Evolutionary conservation across 2,113 vertebrate species (phyloP).

Genomic region (Dasyornis broadbenti): DNA sequence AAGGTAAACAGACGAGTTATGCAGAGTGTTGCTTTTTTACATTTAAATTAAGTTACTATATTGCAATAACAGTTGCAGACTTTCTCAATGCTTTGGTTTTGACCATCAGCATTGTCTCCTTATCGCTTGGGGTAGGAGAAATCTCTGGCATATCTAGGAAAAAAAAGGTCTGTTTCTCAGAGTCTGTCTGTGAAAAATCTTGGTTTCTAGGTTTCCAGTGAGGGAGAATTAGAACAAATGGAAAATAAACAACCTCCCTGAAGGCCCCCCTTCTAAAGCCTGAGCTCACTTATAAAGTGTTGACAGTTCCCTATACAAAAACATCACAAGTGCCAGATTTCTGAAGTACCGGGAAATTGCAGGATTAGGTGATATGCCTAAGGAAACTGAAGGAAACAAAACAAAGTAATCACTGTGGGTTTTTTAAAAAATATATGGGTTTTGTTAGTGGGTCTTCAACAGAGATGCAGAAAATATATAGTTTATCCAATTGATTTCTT

Average conservation of each 20-base stretch:
- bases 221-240: not conserved
- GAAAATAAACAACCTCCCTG: not conserved
- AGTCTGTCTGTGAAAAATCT: not conserved
- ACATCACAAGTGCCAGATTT: not conserved
- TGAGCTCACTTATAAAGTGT: not conserved
- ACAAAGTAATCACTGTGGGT: not conserved
- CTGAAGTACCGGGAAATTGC: not conserved
- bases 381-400: slow-evolving; percentile 51
- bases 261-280: not conserved
- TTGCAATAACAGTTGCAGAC: not conserved
- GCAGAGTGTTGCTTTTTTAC: not conserved
- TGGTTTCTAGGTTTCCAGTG: not conserved
- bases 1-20: not conserved
- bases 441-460: slow-evolving; percentile 13
- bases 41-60: not conserved
- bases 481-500: slow-evolving; percentile 52
- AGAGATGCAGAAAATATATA: not conserved
- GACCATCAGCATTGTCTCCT: not conserved
- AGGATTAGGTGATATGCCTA: slow-evolving; percentile 37
- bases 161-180: not conserved
- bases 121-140: rapidly evolving
- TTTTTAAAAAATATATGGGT: slow-evolving; percentile 17
- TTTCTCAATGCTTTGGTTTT: not conserved
- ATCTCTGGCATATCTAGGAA: not conserved
- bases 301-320: slow-evolving; percentile 11